Base-by-base conservation (phyloP, 2,888 invertebrate genomes). In the Epinotia brunnichana region DNA sequence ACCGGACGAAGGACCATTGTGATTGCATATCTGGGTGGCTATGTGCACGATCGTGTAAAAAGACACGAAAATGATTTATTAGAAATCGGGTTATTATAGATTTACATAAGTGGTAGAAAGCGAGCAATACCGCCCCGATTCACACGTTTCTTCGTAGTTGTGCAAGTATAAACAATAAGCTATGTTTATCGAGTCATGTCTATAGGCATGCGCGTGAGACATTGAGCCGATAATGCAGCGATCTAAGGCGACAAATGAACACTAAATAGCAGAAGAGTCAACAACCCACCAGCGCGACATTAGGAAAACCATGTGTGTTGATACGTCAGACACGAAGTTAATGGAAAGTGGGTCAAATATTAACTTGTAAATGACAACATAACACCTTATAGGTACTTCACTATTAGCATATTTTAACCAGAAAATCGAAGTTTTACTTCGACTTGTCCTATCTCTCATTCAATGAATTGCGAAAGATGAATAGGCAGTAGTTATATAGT, bases 201-300 rank as follows among this genome's bases (percentile, higher is more conserved):
- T 66, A 62, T 67, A 74, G 75, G 75, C 70, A 41, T 75, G 76
- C 77, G 79, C 77, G 78, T 82, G 81, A 82, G 81, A 83, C 80
- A 84, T 83, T 81, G 79, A 77, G 81, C 76, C 82, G 85, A 85
- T 84, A 84, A 78, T 77, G 81, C 81, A 82, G 83, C 83, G 81
- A 77, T 76, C 76, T 77, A 76, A 85, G 85, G 85, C 83, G 82
- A 82, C 82, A 82, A 85, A 82, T 87, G 82, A 86, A 83, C 83
- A 84, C 87, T 85, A 80, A 82, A 82, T 80, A 76, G 76, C 79
- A 80, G 80, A 86, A 80, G 80, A 86, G 91, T 90, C 92, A 89
- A 88, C 84, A 90, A 90, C 90, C 91, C 81, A 80, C 82, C 74
- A 75, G 79, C 76, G 78, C 83, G 80, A 81, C 69, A 85, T 86